Percentiles rank a stretch among this genome's conserved stretches.
Conservation (phyloP, 92 coral and sea anemone species). For the Scolanthus callimorphus region DNA sequence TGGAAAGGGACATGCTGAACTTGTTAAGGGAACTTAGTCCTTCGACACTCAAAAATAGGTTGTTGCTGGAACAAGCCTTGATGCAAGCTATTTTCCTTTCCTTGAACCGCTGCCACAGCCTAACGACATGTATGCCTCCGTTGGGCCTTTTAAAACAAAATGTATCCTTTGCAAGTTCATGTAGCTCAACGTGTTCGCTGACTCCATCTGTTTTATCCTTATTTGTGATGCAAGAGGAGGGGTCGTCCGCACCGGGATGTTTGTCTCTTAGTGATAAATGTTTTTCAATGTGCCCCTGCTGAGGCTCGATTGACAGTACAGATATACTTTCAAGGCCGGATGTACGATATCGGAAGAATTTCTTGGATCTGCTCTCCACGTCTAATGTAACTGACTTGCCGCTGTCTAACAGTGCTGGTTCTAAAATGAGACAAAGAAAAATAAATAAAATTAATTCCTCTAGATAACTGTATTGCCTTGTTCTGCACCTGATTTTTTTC, state of each 20-base stretch:
- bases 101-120: background rate
- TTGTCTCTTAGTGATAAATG: constrained; percentile 24
- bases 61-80: constrained; percentile 27
- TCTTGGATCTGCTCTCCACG: constrained; percentile 18
- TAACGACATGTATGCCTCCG: background rate
- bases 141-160: constrained; percentile 28
- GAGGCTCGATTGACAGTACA: constrained; percentile 16
- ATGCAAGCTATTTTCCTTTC: constrained; percentile 7
- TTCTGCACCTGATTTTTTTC: no score
- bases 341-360: constrained; percentile 43
- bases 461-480: no score
- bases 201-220: background rate
- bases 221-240: constrained; percentile 19
- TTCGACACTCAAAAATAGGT: constrained; percentile 47
- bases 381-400: constrained; percentile 12
- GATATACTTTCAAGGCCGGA: constrained; percentile 7
- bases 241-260: constrained; percentile 37
- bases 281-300: constrained; percentile 24
- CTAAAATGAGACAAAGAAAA: constrained; percentile 6
- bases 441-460: background rate
- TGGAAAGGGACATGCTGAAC: constrained; percentile 49
- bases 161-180: constrained; percentile 12
- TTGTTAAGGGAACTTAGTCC: constrained; percentile 33
- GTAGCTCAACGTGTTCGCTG: background rate
- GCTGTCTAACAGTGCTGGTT: constrained; percentile 51